phyloP scores from a whole-genome alignment of 2,888 invertebrate genomes.

The Agrotis puta region DNA sequence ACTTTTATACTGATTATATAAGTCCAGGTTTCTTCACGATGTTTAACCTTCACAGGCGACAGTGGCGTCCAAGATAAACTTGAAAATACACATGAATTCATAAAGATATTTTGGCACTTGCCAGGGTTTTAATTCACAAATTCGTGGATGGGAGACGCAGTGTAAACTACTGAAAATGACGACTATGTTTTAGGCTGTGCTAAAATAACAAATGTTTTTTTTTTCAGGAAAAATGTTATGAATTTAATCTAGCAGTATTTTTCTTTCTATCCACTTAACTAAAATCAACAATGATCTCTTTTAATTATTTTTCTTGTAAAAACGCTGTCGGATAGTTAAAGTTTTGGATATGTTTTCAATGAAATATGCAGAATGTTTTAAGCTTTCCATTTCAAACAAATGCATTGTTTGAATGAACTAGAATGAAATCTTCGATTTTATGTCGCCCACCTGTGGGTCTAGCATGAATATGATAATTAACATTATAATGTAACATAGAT shows the following conservation, averaged over 20 bases:
- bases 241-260: too few relatives aligned
- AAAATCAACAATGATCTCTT: conserved; percentile 24
- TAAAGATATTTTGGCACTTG: too few relatives aligned
- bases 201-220: conserved; percentile 24
- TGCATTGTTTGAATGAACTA: conserved; percentile 37
- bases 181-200: conserved; percentile 10
- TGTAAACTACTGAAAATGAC: neutral
- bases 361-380: conserved; percentile 43
- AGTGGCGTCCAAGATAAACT: neutral
- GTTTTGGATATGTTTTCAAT: conserved; percentile 18
- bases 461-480: neutral
- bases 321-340: conserved; percentile 25
- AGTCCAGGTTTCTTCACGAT: too few relatives aligned
- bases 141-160: too few relatives aligned
- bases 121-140: too few relatives aligned
- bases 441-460: conserved; percentile 53
- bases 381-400: conserved; percentile 25
- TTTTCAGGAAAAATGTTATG: conserved; percentile 9
- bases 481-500: neutral
- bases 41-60: too few relatives aligned
- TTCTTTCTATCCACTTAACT: conserved; percentile 12
- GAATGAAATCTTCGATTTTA: conserved; percentile 39
- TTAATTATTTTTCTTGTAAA: neutral
- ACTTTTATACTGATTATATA: too few relatives aligned
- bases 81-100: too few relatives aligned